These are phyloP conservation scores for Strigamia crassipes DNA, from an alignment of 2,888 invertebrate species.

Conservation along the genomic window DNA sequence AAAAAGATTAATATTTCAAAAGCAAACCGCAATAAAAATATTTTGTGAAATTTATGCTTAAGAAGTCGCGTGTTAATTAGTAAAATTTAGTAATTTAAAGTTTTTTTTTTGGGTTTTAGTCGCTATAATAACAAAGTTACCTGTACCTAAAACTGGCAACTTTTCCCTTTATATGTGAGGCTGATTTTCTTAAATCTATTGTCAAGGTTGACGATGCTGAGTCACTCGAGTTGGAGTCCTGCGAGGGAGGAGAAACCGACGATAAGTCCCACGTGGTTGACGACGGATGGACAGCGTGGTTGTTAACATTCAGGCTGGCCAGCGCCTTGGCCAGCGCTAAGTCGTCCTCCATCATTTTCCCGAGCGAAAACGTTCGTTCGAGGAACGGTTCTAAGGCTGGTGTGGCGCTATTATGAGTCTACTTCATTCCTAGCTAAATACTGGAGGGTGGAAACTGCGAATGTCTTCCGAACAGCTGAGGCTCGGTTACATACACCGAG, in stretches of 20 bases:
- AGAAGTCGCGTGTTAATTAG: constrained; percentile 12
- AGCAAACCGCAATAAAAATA: neutral
- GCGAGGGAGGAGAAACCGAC: neutral
- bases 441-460: neutral
- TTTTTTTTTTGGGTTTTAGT: neutral
- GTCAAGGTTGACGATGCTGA: neutral
- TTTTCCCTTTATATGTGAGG: constrained; percentile 5
- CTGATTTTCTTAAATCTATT: constrained; percentile 14
- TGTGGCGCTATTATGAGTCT: neutral
- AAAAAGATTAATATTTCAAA: neutral
- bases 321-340: constrained; percentile 74
- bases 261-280: constrained; percentile 10
- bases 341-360: constrained; percentile 73
- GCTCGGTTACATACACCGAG: constrained; percentile 14
- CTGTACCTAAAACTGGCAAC: constrained; percentile 43
- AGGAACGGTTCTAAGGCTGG: neutral
- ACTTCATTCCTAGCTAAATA: neutral
- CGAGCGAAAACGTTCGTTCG: neutral
- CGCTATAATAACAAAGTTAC: neutral
- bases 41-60: neutral
- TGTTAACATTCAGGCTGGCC: constrained; percentile 63
- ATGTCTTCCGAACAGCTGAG: neutral
- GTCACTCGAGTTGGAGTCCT: constrained; percentile 13
- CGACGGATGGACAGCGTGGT: neutral
- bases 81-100: constrained; percentile 2